Conservation (phyloP, 2,888 invertebrate species). For the Selenia dentaria region DNA sequence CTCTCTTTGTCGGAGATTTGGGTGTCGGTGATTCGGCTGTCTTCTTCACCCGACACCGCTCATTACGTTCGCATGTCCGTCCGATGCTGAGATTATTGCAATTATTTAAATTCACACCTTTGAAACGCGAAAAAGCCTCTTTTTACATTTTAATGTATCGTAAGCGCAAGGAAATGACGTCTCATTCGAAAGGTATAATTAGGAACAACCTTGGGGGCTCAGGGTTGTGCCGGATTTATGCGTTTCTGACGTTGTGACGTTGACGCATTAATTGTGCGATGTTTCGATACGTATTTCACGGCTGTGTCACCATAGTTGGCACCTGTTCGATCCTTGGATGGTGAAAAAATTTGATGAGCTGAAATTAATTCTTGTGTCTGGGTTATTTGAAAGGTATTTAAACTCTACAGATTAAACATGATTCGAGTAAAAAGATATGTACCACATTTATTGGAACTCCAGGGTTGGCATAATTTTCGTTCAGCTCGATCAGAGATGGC, state of each 20-base stretch:
- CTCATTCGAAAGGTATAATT: constrained; percentile 83
- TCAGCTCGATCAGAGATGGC: no score
- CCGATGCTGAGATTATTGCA: constrained; percentile 76
- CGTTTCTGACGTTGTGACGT: constrained; percentile 62
- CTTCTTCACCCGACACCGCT: constrained; percentile 68
- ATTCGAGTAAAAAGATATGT: no score
- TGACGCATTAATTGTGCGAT: constrained; percentile 70
- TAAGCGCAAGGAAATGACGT: constrained; percentile 81
- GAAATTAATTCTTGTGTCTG: no score
- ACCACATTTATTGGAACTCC: no score
- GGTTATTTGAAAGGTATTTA: no score
- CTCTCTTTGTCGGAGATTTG: constrained; percentile 50
- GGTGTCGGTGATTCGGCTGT: constrained; percentile 46
- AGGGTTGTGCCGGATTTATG: constrained; percentile 67
- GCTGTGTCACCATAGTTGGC: no score
- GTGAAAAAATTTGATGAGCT: no score
- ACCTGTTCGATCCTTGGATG: no score
- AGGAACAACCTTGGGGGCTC: constrained; percentile 75
- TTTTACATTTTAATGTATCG: constrained; percentile 81
- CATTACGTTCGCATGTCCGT: constrained; percentile 80
- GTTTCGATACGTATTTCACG: constrained; percentile 66
- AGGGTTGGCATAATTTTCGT: no score
- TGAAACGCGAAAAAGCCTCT: constrained; percentile 76
- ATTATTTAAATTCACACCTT: constrained; percentile 85
- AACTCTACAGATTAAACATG: no score